phyloP scores from a whole-genome alignment of 23 tunicate species.

The Aplidium turbinatum region DNA sequence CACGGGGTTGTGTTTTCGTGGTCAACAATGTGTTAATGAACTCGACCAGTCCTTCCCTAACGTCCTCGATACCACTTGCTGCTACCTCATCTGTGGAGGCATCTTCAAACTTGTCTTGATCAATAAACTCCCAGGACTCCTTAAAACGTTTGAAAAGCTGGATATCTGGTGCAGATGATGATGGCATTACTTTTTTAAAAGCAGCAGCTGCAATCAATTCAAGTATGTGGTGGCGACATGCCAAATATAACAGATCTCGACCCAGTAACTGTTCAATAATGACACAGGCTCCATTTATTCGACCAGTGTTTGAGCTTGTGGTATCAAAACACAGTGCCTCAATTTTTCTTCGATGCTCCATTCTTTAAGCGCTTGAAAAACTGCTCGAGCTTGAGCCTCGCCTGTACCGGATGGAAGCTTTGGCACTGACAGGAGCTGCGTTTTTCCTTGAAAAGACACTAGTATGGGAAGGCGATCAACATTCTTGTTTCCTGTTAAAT shows the following conservation, averaged over 20 bases:
- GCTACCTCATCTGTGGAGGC: background rate
- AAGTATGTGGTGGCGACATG: constrained; percentile 1
- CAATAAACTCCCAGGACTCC: background rate
- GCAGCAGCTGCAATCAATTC: constrained; percentile 12
- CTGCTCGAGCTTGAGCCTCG: background rate
- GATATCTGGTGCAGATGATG: constrained; percentile 2
- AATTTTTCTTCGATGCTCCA: background rate
- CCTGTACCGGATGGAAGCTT: constrained; percentile 4
- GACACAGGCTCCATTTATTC: no score
- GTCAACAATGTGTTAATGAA: no score
- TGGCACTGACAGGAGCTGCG: constrained; percentile 6
- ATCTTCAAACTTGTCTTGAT: background rate
- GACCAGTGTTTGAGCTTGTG: no score
- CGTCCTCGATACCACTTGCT: no score
- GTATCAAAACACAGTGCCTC: no score
- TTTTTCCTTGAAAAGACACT: background rate
- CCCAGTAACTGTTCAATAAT: no score
- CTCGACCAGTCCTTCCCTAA: no score
- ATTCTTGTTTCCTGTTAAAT: background rate
- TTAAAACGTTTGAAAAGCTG: constrained; percentile 11
- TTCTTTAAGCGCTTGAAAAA: background rate
- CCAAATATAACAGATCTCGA: no score
- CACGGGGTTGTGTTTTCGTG: no score
- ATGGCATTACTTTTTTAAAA: background rate
- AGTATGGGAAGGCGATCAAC: constrained; percentile 12